A percentile compares a stretch with the other conserved stretches of the same genome.
These are phyloP conservation scores for Anableps anableps DNA, from an alignment of 2,797 vertebrate species.

Conservation along the genomic window DNA sequence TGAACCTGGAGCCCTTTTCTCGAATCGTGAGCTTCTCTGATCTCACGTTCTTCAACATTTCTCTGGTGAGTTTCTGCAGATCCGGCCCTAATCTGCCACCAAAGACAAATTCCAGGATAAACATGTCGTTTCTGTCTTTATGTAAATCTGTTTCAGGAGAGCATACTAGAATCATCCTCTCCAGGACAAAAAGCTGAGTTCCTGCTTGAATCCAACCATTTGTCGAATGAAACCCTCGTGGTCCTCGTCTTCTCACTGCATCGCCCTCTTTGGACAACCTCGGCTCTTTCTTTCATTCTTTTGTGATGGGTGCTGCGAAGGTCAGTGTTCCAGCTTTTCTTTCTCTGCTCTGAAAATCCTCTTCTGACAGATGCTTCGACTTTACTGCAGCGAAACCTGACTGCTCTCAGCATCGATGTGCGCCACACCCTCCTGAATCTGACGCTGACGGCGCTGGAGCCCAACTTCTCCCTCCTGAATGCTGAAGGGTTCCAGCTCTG, in stretches of 20 bases:
- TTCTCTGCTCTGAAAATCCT: not conserved
- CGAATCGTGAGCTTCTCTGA: no score
- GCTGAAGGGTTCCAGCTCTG: slow-evolving; percentile 48
- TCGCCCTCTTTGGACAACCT: slow-evolving; percentile 30
- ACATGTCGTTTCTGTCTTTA: not conserved
- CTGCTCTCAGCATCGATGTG: slow-evolving; percentile 3
- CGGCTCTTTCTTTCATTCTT: slow-evolving; percentile 46
- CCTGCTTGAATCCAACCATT: slow-evolving; percentile 48
- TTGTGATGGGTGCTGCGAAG: slow-evolving; percentile 28
- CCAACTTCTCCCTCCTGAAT: slow-evolving; percentile 30
- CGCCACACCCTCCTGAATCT: slow-evolving; percentile 56
- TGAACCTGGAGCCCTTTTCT: no score
- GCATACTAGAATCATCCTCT: slow-evolving; percentile 36
- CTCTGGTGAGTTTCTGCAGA: no score
- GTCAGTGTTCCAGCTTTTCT: slow-evolving; percentile 14
- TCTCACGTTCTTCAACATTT: no score
- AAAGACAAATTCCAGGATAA: no score
- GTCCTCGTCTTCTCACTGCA: slow-evolving; percentile 19
- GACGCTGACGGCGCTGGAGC: slow-evolving; percentile 48
- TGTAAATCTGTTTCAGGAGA: not conserved
- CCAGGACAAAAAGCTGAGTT: slow-evolving; percentile 57
- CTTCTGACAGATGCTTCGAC: not conserved
- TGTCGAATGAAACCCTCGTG: slow-evolving; percentile 52
- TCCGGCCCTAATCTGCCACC: no score
- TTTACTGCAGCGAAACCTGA: slow-evolving; percentile 27